Base-by-base conservation (phyloP, 2,888 invertebrate species). In the Osedax frankpressi region DNA sequence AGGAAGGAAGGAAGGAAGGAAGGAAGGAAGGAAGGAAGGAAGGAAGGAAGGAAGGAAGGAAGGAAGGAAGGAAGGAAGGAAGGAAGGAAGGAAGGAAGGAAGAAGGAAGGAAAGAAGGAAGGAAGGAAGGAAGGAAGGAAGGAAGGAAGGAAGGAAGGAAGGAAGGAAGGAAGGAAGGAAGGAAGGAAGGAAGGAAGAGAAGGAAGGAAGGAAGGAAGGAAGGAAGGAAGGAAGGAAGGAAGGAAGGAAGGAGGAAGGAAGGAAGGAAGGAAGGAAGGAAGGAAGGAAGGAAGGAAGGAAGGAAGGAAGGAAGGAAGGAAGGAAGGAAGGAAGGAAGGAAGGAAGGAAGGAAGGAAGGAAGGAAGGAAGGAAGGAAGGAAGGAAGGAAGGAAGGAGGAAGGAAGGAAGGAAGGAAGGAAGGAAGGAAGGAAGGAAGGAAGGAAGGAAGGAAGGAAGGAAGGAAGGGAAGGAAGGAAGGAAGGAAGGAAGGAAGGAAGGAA, bases 251-350 rank as follows among this genome's bases (percentile, higher is more conserved):
- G 73, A 44, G 30, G 72, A 73, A 74, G 74, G 72, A 73, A 74
- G 72, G 65, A 74, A 73, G 63, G 60, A 62, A 73, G 71, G 29
- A 73, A 25, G 72, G 72, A 73, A 59, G 74, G 25, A 30, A 30
- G 30, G 69, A 2, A 74, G 29, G 74, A n/a, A 68, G 24, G 28
- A 26, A 63, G 67, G n/a, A n/a, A n/a, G n/a, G n/a, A n/a, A n/a
- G n/a, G n/a, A n/a, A n/a, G n/a, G n/a, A n/a, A n/a, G n/a, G n/a
- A n/a, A n/a, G n/a, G n/a, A n/a, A n/a, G n/a, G n/a, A n/a, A n/a
- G n/a, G n/a, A n/a, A n/a, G n/a, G 75, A 76, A 75, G 74, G 75
- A 76, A 75, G 76, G 76, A 73, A 75, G 75, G 76, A 75, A 74
- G 75, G 75, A 71, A 74, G 74, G 74, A 71, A 74, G 75, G 75